Evolutionary conservation across 2,888 invertebrate genomes (phyloP).

Genomic region (Dryobotodes eremita): DNA sequence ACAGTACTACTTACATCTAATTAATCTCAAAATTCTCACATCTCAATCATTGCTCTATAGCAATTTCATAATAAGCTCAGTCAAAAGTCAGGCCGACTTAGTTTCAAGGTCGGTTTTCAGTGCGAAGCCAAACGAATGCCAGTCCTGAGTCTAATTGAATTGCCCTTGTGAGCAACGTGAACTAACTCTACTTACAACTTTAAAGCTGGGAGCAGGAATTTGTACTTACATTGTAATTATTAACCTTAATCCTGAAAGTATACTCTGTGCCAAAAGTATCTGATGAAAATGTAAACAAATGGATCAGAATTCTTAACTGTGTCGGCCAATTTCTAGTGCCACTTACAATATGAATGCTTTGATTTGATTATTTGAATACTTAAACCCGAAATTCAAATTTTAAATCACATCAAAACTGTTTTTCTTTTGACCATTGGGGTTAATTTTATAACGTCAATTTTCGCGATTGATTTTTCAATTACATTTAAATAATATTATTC

Average conservation of each 20-base stretch:
- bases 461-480: no score
- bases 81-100: constrained; percentile 7
- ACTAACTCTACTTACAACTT: constrained; percentile 8
- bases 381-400: no score
- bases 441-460: no score
- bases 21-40: neutral
- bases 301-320: no score
- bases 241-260: constrained; percentile 3
- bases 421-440: no score
- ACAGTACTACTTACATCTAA: neutral
- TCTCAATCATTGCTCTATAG: neutral
- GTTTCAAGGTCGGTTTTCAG: constrained; percentile 5
- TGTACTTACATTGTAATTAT: constrained; percentile 24
- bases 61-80: constrained; percentile 12
- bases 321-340: no score
- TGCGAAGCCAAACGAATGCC: constrained; percentile 14
- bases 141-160: constrained; percentile 33
- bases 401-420: no score
- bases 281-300: no score
- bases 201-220: constrained; percentile 20
- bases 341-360: no score
- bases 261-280: no score
- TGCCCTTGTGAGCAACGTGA: constrained; percentile 32
- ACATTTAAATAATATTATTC: no score
- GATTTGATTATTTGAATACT: no score